Percentiles rank a stretch among this genome's conserved stretches.
phyloP scores from a whole-genome alignment of 2,113 vertebrate species.

The Chloebia gouldiae region DNA sequence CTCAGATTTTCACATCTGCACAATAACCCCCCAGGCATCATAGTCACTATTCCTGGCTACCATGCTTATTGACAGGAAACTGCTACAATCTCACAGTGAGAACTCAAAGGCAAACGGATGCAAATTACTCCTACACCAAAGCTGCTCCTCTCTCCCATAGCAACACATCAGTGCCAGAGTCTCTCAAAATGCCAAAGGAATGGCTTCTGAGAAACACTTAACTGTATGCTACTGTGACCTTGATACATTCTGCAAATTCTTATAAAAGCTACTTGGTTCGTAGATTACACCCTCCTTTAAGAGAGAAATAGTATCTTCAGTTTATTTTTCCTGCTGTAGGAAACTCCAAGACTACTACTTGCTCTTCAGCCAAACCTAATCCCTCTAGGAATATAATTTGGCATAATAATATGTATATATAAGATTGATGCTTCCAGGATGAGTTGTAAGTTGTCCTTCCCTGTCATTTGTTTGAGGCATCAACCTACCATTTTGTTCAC shows the following conservation, averaged over 20 bases:
- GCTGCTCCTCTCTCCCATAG: neutral
- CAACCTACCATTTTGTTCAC: constrained; percentile 13
- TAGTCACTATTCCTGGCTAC: neutral
- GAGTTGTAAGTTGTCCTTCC: constrained; percentile 42
- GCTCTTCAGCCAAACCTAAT: constrained; percentile 43
- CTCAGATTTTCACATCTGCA: neutral
- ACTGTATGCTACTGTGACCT: neutral
- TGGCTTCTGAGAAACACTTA: neutral
- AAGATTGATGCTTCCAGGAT: constrained; percentile 34
- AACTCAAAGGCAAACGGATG: neutral
- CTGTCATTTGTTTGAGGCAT: constrained; percentile 23
- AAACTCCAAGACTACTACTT: neutral
- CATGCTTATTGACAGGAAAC: neutral
- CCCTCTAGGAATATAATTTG: constrained; percentile 46
- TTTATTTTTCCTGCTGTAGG: neutral
- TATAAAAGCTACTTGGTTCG: neutral
- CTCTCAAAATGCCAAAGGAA: neutral
- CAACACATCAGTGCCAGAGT: neutral
- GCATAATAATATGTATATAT: neutral
- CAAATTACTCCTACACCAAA: neutral
- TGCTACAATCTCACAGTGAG: neutral
- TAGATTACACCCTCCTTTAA: neutral
- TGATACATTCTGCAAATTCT: neutral
- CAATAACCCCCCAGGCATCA: neutral
- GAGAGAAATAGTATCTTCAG: neutral